These are phyloP conservation scores for Sciurus carolinensis DNA, from an alignment of 2,797 vertebrate genomes.

Conservation along the genomic window DNA sequence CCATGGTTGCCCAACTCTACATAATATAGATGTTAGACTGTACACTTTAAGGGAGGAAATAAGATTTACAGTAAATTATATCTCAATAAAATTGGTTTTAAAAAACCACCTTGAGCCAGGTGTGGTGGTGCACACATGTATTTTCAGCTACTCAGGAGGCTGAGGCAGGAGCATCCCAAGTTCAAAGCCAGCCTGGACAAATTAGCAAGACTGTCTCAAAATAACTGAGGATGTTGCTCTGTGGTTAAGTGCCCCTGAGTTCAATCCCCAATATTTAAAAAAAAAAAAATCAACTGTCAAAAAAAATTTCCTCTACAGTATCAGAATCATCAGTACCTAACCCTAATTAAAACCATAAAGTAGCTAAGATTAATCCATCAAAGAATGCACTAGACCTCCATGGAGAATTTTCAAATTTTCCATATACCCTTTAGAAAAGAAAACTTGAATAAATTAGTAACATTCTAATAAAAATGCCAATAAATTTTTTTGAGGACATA, in stretches of 20 bases:
- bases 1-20: background rate
- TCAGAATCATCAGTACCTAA: background rate
- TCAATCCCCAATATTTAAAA: no score
- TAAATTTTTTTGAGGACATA: conserved; percentile 44
- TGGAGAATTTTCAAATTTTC: background rate
- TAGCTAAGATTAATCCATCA: background rate
- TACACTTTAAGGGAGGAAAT: background rate
- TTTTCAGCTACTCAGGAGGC: no score
- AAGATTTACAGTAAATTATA: background rate
- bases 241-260: no score
- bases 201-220: no score
- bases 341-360: background rate
- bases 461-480: conserved; percentile 17
- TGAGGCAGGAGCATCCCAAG: no score
- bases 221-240: no score
- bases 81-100: background rate
- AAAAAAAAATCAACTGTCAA: background rate
- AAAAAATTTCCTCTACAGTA: background rate
- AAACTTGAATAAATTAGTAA: background rate
- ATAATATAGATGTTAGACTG: background rate
- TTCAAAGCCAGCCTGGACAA: no score
- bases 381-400: background rate
- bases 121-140: no score
- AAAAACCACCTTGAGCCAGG: background rate
- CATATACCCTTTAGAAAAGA: conserved; percentile 23